Conservation (phyloP, 1,140 invertebrate species). For the Diabrotica virgifera region DNA sequence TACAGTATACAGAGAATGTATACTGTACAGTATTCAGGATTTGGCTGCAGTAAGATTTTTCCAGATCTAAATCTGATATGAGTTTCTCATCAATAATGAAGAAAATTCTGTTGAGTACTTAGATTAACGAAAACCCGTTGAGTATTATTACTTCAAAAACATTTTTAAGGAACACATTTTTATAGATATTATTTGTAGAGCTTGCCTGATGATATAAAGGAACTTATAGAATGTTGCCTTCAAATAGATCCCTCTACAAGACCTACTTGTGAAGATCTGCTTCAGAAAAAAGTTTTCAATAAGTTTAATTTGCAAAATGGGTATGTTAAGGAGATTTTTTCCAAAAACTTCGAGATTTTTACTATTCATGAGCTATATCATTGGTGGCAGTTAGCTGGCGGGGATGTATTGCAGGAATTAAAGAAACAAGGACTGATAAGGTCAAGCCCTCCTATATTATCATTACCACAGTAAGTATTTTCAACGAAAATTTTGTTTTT, state of each 20-base stretch:
- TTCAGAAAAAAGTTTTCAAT: constrained; percentile 53
- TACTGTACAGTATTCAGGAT: no score
- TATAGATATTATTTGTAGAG: constrained; percentile 50
- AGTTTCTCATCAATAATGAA: no score
- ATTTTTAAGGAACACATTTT: no score
- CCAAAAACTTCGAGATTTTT: constrained; percentile 44
- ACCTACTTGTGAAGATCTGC: constrained; percentile 59
- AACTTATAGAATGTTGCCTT: constrained; percentile 67
- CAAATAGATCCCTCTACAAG: constrained; percentile 63
- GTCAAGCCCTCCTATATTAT: constrained; percentile 73
- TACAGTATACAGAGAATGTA: no score
- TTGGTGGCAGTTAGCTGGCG: constrained; percentile 92
- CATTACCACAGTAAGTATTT: constrained; percentile 64
- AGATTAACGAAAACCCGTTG: no score
- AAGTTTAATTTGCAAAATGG: constrained; percentile 43
- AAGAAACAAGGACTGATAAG: constrained; percentile 89
- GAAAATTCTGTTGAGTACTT: no score
- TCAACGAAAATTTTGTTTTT: no score
- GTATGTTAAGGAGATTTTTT: constrained; percentile 33
- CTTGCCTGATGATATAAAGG: constrained; percentile 58
- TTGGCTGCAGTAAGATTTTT: no score
- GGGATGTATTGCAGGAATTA: constrained; percentile 86
- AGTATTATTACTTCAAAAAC: no score
- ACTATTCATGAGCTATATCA: constrained; percentile 68
- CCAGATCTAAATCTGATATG: no score